Percentiles rank a stretch among this genome's conserved stretches.
phyloP scores from a whole-genome alignment of 1,140 invertebrate species.

The Penaeus chinensis region DNA sequence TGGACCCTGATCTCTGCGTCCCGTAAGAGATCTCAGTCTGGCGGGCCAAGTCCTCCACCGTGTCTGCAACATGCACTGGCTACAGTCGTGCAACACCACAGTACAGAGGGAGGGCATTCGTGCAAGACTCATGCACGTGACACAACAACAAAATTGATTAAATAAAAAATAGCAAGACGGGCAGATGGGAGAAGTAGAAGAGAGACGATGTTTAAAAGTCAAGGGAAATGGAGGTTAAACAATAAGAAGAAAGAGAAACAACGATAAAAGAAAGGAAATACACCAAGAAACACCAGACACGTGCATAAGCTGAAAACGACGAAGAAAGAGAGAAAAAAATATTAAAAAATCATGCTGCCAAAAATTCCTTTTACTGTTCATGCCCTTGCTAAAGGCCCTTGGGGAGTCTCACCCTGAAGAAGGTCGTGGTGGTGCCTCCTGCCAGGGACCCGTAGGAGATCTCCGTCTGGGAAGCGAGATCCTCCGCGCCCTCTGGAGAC shows the following conservation, averaged over 20 bases:
- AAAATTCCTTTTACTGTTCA: too few species aligned
- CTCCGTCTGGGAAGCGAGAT: slow-evolving; percentile 84
- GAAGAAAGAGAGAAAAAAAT: too few species aligned
- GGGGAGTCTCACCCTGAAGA: slow-evolving; percentile 76
- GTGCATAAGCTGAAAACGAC: too few species aligned
- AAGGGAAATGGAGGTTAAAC: too few species aligned
- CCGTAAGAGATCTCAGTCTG: slow-evolving; percentile 95
- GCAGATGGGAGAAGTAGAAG: too few species aligned
- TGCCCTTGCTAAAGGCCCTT: slow-evolving; percentile 30
- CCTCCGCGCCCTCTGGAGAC: slow-evolving; percentile 79
- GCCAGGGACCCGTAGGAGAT: slow-evolving; percentile 85
- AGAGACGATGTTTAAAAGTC: too few species aligned
- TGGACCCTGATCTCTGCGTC: slow-evolving; percentile 91
- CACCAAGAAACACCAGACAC: too few species aligned
- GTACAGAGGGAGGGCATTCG: neutral
- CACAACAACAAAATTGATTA: too few species aligned
- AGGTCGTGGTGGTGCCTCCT: slow-evolving; percentile 84
- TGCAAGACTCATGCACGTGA: slow-evolving; percentile 18
- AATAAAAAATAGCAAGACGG: too few species aligned
- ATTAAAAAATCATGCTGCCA: too few species aligned
- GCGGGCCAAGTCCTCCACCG: slow-evolving; percentile 91
- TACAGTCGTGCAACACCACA: neutral
- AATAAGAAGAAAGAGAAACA: too few species aligned
- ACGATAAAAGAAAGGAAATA: too few species aligned
- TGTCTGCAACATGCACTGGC: slow-evolving; percentile 73